phyloP scores from a whole-genome alignment of 2,113 vertebrate species.

The Regulus satrapa region DNA sequence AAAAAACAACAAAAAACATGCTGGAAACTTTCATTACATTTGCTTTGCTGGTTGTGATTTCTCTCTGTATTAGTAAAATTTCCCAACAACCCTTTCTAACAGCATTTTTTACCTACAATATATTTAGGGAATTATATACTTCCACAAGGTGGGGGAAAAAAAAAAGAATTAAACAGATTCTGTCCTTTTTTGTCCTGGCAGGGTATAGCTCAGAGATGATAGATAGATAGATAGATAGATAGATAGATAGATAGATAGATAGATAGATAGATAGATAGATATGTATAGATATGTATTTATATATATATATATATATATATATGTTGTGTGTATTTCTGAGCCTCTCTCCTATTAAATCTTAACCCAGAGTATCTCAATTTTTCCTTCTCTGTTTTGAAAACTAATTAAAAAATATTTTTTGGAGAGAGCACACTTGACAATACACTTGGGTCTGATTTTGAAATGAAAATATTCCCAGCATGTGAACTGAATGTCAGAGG shows the following conservation, averaged over 20 bases:
- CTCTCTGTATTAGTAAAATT: background rate
- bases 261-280: too few species aligned
- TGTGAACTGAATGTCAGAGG: background rate
- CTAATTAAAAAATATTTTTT: background rate
- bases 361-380: background rate
- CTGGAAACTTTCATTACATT: background rate
- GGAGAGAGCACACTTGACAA: background rate
- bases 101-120: background rate
- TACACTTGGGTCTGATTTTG: background rate
- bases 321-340: background rate
- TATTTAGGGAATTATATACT: background rate
- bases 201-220: background rate
- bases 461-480: background rate
- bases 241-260: background rate
- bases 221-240: too few species aligned
- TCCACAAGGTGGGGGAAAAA: background rate
- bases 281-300: fast-evolving
- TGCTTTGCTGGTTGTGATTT: background rate
- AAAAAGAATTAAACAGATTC: background rate
- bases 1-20: background rate
- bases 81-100: background rate
- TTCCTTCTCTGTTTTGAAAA: background rate
- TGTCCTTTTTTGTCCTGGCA: background rate
- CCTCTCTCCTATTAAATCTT: background rate
- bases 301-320: too few species aligned